Evolutionary conservation across 2,888 invertebrate species (phyloP).

Genomic region (Ichneumon xanthorius): DNA sequence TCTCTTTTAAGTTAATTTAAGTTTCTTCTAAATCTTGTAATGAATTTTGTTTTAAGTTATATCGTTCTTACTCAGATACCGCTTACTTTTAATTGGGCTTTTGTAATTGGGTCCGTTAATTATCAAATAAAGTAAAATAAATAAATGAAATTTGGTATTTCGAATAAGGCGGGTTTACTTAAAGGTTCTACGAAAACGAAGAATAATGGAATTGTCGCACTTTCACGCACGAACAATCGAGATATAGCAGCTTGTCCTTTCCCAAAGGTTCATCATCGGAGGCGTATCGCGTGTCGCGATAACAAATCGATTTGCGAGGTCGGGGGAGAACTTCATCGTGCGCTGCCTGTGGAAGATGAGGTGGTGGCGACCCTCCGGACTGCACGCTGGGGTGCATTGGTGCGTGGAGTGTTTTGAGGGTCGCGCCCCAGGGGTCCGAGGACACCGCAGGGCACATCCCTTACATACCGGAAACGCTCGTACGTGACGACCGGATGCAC

Average conservation of each 20-base stretch:
- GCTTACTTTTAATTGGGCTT: no score
- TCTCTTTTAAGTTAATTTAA: no score
- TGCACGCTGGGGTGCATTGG: conserved; percentile 68
- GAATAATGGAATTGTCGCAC: conserved; percentile 34
- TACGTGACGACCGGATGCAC: conserved; percentile 77
- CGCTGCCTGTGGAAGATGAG: conserved; percentile 66
- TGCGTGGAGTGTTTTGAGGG: conserved; percentile 77
- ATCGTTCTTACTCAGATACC: neutral
- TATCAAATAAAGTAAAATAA: no score
- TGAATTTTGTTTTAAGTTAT: neutral
- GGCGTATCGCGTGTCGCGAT: conserved; percentile 72
- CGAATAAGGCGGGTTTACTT: neutral
- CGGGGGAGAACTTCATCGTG: conserved; percentile 52
- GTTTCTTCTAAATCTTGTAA: neutral
- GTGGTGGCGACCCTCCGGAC: conserved; percentile 47
- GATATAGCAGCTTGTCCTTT: conserved; percentile 47
- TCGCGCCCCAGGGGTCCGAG: conserved; percentile 68
- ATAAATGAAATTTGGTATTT: no score
- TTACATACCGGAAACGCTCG: conserved; percentile 80
- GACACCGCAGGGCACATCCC: conserved; percentile 79
- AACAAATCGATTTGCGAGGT: conserved; percentile 76
- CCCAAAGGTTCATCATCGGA: conserved; percentile 65
- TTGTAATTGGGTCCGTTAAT: neutral
- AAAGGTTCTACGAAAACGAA: conserved; percentile 8
- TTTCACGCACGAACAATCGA: conserved; percentile 53